Base-by-base conservation (phyloP, 2,797 vertebrate species). In the Acropternis orthonyx region DNA sequence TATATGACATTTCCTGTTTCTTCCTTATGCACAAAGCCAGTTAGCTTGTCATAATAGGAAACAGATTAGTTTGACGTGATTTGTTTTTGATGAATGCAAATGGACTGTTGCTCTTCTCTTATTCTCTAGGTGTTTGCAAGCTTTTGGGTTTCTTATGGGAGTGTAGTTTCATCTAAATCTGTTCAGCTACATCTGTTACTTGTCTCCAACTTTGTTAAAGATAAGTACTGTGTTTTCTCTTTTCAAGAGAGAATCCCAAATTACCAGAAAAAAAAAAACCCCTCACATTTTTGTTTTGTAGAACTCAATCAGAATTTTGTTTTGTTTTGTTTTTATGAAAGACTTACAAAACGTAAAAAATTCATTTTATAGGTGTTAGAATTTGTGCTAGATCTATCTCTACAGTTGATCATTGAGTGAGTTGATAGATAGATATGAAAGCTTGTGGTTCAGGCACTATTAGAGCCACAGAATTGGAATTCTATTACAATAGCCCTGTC, bases 1-100 rank as follows among this genome's bases (percentile, higher is more conserved):
- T 32, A 67, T 41, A 56, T 67, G 37, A 72, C 17, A 92, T 68
- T 89, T 90, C 18, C 34, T 56, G 11, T 46, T 80, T 74, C 41
- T 93, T 44, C 44, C 44, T 56, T 68, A 74, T 49, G 49, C 52
- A 39, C 61, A 92, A 93, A 85, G 44, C 32, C 79, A 44, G 44
- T 74, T 88, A 72, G 21, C 6, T 22, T 74, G 48, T 83, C 78
- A 23, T 32, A 61, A 52, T 4, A 92, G 24, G 51, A 91, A 94
- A 88, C 49, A 81, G 28, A 81, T 92, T 88, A 90, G 41, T 72
- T 68, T 75, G 73, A 75, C 8, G 5, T 68, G 46, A 68, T 62
- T 81, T 90, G 23, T 0, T 81, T 94, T 90, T 78, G 52, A 81
- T 94, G 49, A 86, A 85, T 77, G 28, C 37, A 88, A 80, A 63